phyloP scores from a whole-genome alignment of 2,888 invertebrate species.

The Phragmatobia fuliginosa region DNA sequence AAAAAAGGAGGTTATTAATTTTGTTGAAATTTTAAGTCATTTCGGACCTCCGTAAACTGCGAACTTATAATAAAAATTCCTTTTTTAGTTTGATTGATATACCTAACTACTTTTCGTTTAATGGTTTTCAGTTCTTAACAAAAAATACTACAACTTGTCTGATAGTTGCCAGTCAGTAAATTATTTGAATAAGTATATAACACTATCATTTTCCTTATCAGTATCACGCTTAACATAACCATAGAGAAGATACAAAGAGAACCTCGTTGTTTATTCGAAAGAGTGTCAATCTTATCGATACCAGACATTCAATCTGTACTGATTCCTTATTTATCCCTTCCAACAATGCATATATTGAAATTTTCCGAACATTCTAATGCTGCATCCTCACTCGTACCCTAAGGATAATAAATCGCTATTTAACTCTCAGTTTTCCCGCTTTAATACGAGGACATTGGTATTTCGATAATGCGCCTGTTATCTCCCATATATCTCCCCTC shows the following conservation, averaged over 20 bases:
- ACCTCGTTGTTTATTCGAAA: neutral
- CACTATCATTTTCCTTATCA: neutral
- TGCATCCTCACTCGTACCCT: conserved; percentile 47
- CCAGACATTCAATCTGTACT: conserved; percentile 4
- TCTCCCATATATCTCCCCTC: conserved; percentile 79
- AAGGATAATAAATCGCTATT: conserved; percentile 79
- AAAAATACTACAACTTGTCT: too few relatives aligned
- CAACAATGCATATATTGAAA: conserved; percentile 36
- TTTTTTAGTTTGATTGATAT: too few relatives aligned
- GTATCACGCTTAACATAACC: neutral
- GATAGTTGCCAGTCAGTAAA: neutral
- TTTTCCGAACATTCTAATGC: conserved; percentile 44
- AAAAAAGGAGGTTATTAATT: too few relatives aligned
- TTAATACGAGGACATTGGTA: conserved; percentile 83
- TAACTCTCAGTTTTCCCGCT: conserved; percentile 80
- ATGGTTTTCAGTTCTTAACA: too few relatives aligned
- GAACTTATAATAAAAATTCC: too few relatives aligned
- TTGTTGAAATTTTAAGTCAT: too few relatives aligned
- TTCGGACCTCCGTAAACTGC: too few relatives aligned
- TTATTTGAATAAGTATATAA: neutral
- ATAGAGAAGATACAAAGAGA: neutral
- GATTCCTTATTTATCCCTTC: conserved; percentile 7
- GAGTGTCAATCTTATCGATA: conserved; percentile 1
- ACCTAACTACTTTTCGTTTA: too few relatives aligned
- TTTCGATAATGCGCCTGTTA: conserved; percentile 84